A percentile compares a stretch with the other conserved stretches of the same genome.
phyloP scores from a whole-genome alignment of 2,888 invertebrate genomes.

The Lissocephala sabroskyi region DNA sequence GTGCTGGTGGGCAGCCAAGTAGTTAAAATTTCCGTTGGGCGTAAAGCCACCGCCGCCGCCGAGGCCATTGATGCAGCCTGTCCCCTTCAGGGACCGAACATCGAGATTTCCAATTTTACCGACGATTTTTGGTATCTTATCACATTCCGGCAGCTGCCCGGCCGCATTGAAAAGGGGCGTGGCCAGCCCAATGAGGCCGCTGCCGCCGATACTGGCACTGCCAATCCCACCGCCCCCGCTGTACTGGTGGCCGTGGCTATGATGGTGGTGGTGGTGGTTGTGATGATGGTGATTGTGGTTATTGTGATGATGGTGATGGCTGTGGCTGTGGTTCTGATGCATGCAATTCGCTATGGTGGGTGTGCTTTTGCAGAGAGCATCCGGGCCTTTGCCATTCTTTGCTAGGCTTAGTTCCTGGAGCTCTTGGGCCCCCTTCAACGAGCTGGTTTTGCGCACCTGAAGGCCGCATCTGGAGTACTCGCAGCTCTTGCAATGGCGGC shows the following conservation, averaged over 20 bases:
- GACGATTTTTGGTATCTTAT: constrained; percentile 73
- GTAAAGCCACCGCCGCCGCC: constrained; percentile 17
- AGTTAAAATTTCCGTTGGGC: constrained; percentile 40
- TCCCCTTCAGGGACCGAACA: constrained; percentile 38
- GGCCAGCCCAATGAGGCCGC: constrained; percentile 37
- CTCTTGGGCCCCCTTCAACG: constrained; percentile 62
- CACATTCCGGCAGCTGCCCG: constrained; percentile 57
- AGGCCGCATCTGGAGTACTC: constrained; percentile 42
- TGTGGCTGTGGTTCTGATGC: constrained; percentile 20
- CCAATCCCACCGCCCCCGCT: constrained; percentile 39
- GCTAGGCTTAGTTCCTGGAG: constrained; percentile 33
- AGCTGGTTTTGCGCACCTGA: constrained; percentile 64
- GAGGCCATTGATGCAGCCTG: constrained; percentile 38
- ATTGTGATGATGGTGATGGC: constrained; percentile 19
- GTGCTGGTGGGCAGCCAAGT: constrained; percentile 19
- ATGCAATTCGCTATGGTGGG: constrained; percentile 45
- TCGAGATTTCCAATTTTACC: constrained; percentile 71
- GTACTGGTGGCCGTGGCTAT: constrained; percentile 12
- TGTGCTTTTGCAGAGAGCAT: constrained; percentile 62
- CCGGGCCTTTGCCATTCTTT: constrained; percentile 5
- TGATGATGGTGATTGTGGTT: constrained; percentile 24
- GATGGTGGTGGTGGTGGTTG: constrained; percentile 31
- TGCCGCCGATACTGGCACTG: constrained; percentile 47
- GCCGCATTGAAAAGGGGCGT: constrained; percentile 15
- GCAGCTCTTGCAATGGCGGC: constrained; percentile 62